Evolutionary conservation across 2,797 vertebrate species (phyloP), one percentile per base, ranked within the genome.

Genomic region (Carapus acus): DNA sequence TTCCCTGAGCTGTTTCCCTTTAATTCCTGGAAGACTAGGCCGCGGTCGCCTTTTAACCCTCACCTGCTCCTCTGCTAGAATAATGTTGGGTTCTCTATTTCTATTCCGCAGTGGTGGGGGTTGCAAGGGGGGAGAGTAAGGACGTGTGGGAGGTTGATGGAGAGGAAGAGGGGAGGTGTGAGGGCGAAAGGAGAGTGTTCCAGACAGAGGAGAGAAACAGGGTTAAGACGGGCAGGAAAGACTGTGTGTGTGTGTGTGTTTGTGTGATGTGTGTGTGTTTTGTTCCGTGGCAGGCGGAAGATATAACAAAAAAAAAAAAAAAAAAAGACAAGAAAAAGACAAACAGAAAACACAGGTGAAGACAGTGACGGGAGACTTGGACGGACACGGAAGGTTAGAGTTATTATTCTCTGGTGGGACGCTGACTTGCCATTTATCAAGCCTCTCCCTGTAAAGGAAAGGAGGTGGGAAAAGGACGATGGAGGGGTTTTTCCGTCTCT

Each of bases 11-110:
- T 78, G 70, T 79, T 81, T 83, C 74, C 73, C 69, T 84, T 78
- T 83, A 81, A 86, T 83, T 85, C 86, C 84, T 85, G 51, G 75
- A 86, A 86, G 83, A 85, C 79, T 75, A 75, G 78, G 77, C 82
- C 41, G 47, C 27, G 55, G 80, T 85, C 71, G 78, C 83, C 84
- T 85, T 84, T 86, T 82, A 86, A 87, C 80, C 78, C 79, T 83
- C 78, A 83, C 76, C 83, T 83, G 71, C 77, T 86, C 73, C 74
- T 80, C 72, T 65, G 65, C 74, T 82, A 68, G 75, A 85, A 85
- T 84, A 85, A 87, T 79, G 83, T 80, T 79, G 77, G 74, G 71
- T 82, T 75, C 78, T 54, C 64, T 54, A 62, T 78, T 18, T 17
- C 49, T 68, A 45, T 67, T 77, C 77, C 70, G 58, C 65, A 41